Base-by-base conservation (phyloP, 2,113 vertebrate species). In the Eudyptes chrysolophus region DNA sequence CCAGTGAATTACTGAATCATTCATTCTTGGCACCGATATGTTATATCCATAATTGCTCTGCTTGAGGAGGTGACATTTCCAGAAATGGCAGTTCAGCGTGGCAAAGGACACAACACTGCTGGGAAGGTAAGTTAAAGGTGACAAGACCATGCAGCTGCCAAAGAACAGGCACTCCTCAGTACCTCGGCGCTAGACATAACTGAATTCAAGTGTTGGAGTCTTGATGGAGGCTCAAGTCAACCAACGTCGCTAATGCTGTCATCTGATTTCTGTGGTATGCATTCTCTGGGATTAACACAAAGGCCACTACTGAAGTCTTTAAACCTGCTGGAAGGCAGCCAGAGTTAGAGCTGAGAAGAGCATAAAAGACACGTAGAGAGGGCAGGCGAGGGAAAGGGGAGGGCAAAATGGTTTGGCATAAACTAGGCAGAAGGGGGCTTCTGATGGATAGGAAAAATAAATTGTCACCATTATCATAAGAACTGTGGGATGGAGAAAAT, bases 51-150 rank as follows among this genome's bases (percentile, higher is more conserved):
- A 97, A 96, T 92, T 92, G 78, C 78, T 95, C 77, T 96, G 84
- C 90, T 83, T 77, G 84, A 92, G 54, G 58, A 94, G 84, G 78
- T 96, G 95, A 93, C 94, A 96, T 96, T 96, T 97, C 71, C 89
- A 95, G 92, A 96, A 93, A 96, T 71, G 91, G 94, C 84, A 96
- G 81, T 88, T 90, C 80, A 86, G 75, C 5, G 0, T 90, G 89
- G 84, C 78, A 92, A 94, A 95, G 96, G 89, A 92, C 84, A 93
- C 74, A 74, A 27, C 49, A 72, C 62, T 83, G 30, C 68, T 88
- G 88, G 38, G 66, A 82, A 97, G 78, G 84, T 46, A 84, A 93
- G 87, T 87, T 83, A 92, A 94, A 95, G 85, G 87, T 92, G 96
- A 92, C 77, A 95, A 72, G 95, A 96, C 87, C 30, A 68, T 48